Percentiles rank a stretch among this genome's conserved stretches.
Evolutionary conservation across 2,888 invertebrate species (phyloP).

Genomic region (Epinotia nisella): DNA sequence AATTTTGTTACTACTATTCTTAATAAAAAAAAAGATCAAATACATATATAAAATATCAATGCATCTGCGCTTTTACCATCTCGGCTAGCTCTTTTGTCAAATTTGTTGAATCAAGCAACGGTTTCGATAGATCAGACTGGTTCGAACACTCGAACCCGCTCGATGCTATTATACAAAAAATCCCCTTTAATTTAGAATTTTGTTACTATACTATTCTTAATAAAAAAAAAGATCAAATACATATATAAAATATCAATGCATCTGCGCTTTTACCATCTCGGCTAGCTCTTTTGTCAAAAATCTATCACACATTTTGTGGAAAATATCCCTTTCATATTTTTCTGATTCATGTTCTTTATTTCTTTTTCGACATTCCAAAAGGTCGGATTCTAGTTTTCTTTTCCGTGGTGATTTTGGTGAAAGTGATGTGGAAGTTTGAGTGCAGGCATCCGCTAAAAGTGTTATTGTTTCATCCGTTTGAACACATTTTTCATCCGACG

Average conservation of each 20-base stretch:
- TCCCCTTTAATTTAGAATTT: too few relatives aligned
- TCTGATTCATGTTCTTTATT: neutral
- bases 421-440: neutral
- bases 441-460: neutral
- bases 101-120: too few relatives aligned
- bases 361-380: neutral
- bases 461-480: neutral
- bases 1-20: too few relatives aligned
- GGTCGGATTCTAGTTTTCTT: neutral
- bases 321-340: neutral
- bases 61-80: neutral
- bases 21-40: too few relatives aligned
- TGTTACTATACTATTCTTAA: too few relatives aligned
- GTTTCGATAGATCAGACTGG: too few relatives aligned
- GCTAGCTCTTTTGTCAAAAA: conserved; percentile 1
- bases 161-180: too few relatives aligned
- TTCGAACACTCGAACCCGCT: too few relatives aligned
- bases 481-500: neutral
- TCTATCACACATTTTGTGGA: conserved; percentile 8
- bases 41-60: neutral
- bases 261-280: neutral
- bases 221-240: too few relatives aligned
- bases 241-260: neutral
- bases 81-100: neutral
- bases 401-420: neutral